Evolutionary conservation across 2,797 vertebrate species (phyloP), one percentile per base, ranked within the genome.

Genomic region (Hippocampus kuda): DNA sequence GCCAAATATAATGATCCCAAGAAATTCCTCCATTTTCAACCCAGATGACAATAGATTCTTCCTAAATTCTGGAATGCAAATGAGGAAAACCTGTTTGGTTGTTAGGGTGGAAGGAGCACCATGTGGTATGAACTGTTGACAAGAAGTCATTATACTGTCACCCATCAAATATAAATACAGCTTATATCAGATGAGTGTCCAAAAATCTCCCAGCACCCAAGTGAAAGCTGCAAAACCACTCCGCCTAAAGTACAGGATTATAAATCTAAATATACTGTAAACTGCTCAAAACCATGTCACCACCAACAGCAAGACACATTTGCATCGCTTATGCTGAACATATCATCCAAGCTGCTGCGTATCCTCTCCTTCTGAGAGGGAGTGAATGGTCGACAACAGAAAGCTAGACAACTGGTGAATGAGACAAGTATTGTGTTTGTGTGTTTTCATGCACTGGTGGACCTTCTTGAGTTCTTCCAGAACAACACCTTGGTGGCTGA

Each of bases 221-320:
- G 69, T 70, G 79, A 70, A 74, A 64, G 79, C 69, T 38, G 71
- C 68, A 0, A 69, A 66, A 76, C 71, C 22, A n/a, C 22, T 54
- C 16, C 0, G 72, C 57, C 68, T 30, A 42, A 49, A 27, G 27
- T 54, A 54, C 22, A 0, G 72, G 77, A 81, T 82, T 78, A 79
- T 69, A n/a, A 74, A 72, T 68, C 69, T 70, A 2, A 63, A 68
- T 70, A 78, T 69, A 67, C 67, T 70, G 76, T 81, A 76, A 81
- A 76, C 73, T 76, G 74, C 26, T 1, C 51, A 26, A 70, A 64
- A 70, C 15, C 78, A 20, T 24, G n/a, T 12, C 24, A 56, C n/a
- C 53, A 15, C 54, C 4, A 57, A 57, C 4, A 27, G 54, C 61
- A 4, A 54, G 22, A 11, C 51, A 54, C 51, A n/a, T 54, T 54